These are phyloP conservation scores for Palaemon carinicauda DNA, from an alignment of 1,140 invertebrate species.

Conservation along the genomic window DNA sequence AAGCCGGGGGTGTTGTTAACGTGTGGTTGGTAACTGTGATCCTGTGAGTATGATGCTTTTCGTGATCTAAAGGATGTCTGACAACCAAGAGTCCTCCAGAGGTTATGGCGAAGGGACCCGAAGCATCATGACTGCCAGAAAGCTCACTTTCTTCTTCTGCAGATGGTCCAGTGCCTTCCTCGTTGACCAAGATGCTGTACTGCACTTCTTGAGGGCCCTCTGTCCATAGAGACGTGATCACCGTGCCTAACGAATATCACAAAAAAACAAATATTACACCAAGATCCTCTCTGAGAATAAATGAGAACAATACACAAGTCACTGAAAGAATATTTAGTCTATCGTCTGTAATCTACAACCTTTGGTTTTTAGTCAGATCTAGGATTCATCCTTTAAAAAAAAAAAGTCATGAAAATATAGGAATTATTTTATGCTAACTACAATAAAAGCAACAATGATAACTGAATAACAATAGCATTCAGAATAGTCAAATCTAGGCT, in stretches of 20 bases:
- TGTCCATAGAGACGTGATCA: constrained; percentile 54
- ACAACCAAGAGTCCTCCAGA: constrained; percentile 63
- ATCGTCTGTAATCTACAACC: too few relatives aligned
- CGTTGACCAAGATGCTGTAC: constrained; percentile 66
- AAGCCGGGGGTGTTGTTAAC: constrained; percentile 33
- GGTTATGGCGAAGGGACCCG: constrained; percentile 42
- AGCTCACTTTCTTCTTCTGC: background rate
- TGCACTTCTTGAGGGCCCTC: constrained; percentile 44
- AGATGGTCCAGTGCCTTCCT: background rate
- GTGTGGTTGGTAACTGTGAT: constrained; percentile 73
- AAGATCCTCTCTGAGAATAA: too few relatives aligned
- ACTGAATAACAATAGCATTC: too few relatives aligned
- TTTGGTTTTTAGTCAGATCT: too few relatives aligned
- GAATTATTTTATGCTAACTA: too few relatives aligned
- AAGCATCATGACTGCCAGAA: background rate
- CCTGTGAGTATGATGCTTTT: constrained; percentile 75
- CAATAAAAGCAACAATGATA: too few relatives aligned
- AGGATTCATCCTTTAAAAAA: too few relatives aligned
- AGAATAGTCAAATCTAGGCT: too few relatives aligned
- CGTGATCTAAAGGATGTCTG: constrained; percentile 78
- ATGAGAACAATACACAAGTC: too few relatives aligned
- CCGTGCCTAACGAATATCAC: constrained; percentile 47
- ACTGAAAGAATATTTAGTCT: too few relatives aligned
- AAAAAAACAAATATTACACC: too few relatives aligned
- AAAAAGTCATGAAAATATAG: too few relatives aligned